phyloP scores from a whole-genome alignment of 1,140 invertebrate species.

The Bombus huntii region DNA sequence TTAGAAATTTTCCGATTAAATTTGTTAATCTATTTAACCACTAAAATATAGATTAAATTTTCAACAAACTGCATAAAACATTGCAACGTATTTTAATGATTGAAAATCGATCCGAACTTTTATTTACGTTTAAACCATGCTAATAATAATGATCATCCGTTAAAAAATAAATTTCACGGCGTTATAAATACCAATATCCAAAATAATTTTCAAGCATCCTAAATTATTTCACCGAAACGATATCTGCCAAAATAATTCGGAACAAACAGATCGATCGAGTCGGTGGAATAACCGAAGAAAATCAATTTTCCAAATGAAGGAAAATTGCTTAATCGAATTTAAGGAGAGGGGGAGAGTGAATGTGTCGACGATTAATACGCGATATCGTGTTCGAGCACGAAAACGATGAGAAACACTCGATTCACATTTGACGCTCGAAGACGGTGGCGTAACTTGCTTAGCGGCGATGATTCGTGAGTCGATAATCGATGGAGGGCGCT shows the following conservation, averaged over 20 bases:
- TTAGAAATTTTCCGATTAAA: not conserved
- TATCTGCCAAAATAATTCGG: not conserved
- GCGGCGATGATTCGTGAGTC: conserved; percentile 55
- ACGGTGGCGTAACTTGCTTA: conserved; percentile 57
- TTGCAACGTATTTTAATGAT: not conserved
- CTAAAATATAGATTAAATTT: not conserved
- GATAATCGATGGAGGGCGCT: conserved; percentile 67
- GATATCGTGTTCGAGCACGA: conserved; percentile 24
- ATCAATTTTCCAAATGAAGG: not conserved
- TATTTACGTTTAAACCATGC: not conserved
- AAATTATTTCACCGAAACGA: not conserved
- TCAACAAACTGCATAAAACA: not conserved
- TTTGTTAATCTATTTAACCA: not conserved
- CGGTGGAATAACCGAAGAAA: not conserved
- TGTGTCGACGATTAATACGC: conserved; percentile 27
- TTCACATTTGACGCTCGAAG: conserved; percentile 57
- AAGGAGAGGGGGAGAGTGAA: not conserved
- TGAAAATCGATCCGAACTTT: not conserved
- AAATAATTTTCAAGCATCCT: not conserved
- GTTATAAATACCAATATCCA: not conserved
- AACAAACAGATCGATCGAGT: not conserved
- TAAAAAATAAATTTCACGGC: not conserved
- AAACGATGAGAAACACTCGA: conserved; percentile 36
- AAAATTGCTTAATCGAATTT: not conserved
- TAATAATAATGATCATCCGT: not conserved